Conservation (phyloP, 2,113 vertebrate species). For the Anarhynchus alexandrinus region DNA sequence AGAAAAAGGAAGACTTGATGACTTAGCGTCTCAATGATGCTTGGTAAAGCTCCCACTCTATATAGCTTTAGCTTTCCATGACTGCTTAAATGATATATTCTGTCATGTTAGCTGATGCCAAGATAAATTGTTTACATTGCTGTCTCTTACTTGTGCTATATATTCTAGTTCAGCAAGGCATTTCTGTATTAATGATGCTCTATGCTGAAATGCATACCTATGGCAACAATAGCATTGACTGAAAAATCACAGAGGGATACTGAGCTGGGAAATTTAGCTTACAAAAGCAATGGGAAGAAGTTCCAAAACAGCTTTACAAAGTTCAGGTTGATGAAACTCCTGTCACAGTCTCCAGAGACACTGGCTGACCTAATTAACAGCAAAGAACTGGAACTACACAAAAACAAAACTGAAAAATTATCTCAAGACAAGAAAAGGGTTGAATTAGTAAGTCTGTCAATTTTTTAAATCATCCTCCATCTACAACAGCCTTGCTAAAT, state of each 20-base stretch:
- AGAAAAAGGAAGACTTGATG: not conserved
- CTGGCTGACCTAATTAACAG: not conserved
- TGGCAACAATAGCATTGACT: not conserved
- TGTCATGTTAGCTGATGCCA: not conserved
- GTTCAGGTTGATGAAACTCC: not conserved
- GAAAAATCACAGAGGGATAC: not conserved
- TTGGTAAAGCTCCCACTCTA: not conserved
- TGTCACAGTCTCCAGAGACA: not conserved
- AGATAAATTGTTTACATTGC: not conserved
- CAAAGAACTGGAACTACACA: not conserved
- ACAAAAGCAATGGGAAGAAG: not conserved
- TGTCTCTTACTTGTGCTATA: not conserved
- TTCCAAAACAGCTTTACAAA: not conserved
- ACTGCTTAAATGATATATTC: not conserved
- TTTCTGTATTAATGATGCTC: not conserved
- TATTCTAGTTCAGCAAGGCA: not conserved
- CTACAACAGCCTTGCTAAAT: not conserved
- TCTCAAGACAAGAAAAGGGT: not conserved
- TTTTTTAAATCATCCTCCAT: not conserved
- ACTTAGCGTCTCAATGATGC: not conserved
- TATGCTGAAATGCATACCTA: not conserved
- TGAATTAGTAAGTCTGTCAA: not conserved
- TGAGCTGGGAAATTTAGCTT: not conserved
- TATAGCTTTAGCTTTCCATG: not conserved
- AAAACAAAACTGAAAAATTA: not conserved